phyloP scores from a whole-genome alignment of 2,888 invertebrate species.

The Steinernema carpocapsae region DNA sequence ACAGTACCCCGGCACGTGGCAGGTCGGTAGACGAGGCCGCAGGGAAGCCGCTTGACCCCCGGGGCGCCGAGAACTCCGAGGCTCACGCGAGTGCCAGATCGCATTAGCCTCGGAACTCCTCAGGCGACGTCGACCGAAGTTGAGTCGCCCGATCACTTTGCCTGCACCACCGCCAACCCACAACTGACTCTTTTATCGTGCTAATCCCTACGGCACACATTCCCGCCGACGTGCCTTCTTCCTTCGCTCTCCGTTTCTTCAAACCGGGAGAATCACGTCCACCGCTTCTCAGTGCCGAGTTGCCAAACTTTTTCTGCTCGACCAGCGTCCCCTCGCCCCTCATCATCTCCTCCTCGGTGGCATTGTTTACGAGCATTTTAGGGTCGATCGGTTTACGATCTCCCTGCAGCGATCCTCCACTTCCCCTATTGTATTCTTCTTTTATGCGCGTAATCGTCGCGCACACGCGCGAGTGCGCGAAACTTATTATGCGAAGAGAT shows the following conservation, averaged over 20 bases:
- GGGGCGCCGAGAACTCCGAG: constrained; percentile 22
- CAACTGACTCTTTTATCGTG: constrained; percentile 33
- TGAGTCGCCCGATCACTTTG: constrained; percentile 7
- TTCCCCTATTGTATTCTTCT: constrained; percentile 27
- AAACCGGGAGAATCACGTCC: not conserved
- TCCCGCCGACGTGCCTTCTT: constrained; percentile 1
- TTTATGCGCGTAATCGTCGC: constrained; percentile 33
- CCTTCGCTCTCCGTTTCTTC: constrained; percentile 10
- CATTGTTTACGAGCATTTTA: constrained; percentile 11
- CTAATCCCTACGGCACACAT: constrained; percentile 32
- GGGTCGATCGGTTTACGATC: constrained; percentile 7
- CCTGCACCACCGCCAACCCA: not conserved
- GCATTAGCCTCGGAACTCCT: constrained; percentile 26
- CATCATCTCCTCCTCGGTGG: constrained; percentile 4
- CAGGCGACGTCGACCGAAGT: not conserved
- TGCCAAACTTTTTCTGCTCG: constrained; percentile 18
- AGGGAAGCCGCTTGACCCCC: not conserved
- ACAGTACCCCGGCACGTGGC: constrained; percentile 28
- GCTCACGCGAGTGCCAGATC: constrained; percentile 2
- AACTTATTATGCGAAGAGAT: constrained; percentile 32
- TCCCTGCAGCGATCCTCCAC: not conserved
- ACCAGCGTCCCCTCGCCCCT: not conserved
- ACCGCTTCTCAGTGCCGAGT: not conserved
- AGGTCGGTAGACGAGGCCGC: not conserved
- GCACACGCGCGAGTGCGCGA: constrained; percentile 33